Evolutionary conservation across 1,140 invertebrate species (phyloP).

Genomic region (Drosophila sproati): DNA sequence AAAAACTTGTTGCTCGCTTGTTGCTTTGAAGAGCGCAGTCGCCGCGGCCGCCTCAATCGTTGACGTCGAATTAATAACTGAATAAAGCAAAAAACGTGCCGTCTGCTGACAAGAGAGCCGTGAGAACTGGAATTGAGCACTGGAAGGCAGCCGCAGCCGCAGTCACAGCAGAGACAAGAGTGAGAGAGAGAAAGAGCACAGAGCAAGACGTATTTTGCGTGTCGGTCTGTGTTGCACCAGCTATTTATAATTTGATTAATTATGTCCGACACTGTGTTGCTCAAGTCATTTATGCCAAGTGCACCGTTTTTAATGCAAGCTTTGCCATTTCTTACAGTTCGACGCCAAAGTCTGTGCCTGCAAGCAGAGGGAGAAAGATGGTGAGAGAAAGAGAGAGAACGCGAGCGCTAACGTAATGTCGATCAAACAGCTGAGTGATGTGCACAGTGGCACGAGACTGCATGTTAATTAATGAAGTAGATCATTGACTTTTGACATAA

Average conservation of each 20-base stretch:
- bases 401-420: constrained; percentile 29
- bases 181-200: background rate
- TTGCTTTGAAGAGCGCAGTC: constrained; percentile 35
- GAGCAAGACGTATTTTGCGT: background rate
- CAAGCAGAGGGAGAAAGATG: background rate
- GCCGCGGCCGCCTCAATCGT: constrained; percentile 26
- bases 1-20: constrained; percentile 45
- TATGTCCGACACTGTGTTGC: background rate
- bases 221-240: constrained; percentile 2
- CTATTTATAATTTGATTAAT: constrained; percentile 23
- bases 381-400: background rate
- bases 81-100: constrained; percentile 27
- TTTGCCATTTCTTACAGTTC: constrained; percentile 21
- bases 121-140: constrained; percentile 35
- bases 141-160: constrained; percentile 21
- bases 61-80: constrained; percentile 53
- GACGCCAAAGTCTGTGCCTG: constrained; percentile 26
- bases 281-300: constrained; percentile 1
- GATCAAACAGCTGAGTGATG: constrained; percentile 40
- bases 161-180: background rate
- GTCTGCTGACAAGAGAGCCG: background rate
- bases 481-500: background rate
- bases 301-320: constrained; percentile 34
- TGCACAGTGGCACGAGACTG: constrained; percentile 16
- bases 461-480: background rate